A percentile compares a stretch with the other conserved stretches of the same genome.
Conservation (phyloP, 1,140 invertebrate genomes). For the Zaprionus vittiger region DNA sequence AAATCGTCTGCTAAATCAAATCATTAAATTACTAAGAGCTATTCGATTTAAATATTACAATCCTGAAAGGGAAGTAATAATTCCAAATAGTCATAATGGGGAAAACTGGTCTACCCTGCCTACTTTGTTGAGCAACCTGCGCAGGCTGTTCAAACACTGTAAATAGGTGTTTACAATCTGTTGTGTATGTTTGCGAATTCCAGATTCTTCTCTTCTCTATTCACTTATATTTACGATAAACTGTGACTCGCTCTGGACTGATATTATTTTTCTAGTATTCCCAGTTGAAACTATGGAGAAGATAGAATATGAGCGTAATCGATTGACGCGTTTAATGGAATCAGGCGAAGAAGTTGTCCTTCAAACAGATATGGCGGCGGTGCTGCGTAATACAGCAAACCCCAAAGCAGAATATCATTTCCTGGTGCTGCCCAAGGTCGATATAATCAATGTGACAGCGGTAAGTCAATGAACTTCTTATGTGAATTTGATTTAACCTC, state of each 20-base stretch:
- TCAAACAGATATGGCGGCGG: constrained; percentile 54
- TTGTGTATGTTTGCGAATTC: not conserved
- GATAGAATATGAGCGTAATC: constrained; percentile 5
- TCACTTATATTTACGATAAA: not conserved
- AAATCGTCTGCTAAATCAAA: no score
- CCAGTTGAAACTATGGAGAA: not conserved
- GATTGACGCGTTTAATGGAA: constrained; percentile 40
- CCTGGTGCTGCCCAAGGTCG: constrained; percentile 51
- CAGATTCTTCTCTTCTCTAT: not conserved
- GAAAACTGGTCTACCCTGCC: no score
- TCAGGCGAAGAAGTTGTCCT: constrained; percentile 49
- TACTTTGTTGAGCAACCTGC: no score
- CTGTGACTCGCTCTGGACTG: not conserved
- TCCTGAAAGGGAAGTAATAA: not conserved
- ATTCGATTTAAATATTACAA: not conserved
- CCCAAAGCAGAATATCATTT: constrained; percentile 61
- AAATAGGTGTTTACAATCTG: not conserved
- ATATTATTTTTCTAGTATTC: not conserved
- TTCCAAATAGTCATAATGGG: no score
- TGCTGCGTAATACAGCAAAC: constrained; percentile 36
- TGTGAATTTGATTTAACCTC: not conserved
- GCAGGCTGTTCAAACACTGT: not conserved
- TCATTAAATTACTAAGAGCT: no score
- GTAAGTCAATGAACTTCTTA: constrained; percentile 17
- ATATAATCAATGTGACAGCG: constrained; percentile 47